Evolutionary conservation across 2,888 invertebrate genomes (phyloP), one percentile per base, ranked within the genome.

Genomic region (Drosophila longiperda): DNA sequence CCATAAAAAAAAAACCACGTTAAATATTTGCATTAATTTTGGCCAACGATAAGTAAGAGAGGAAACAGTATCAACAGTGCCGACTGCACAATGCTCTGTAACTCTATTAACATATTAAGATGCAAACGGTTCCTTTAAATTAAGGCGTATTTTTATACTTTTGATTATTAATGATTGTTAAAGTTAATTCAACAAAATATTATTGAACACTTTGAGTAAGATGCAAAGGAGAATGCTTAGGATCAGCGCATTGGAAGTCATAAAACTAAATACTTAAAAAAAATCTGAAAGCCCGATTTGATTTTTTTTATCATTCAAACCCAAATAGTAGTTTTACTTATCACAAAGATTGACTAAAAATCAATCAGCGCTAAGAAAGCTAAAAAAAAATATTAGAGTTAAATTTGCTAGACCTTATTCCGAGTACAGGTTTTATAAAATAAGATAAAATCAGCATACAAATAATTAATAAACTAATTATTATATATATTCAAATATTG

Each of bases 11-110:
- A 64, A 84, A 72, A 34, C 11, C 61, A 79, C 82, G 77, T 83
- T 83, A 89, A 90, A 90, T 89, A 89, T 88, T 87, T 89, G 88
- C 82, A 82, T 85, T 87, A 80, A 85, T 82, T 83, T 80, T 71
- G 74, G 62, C 65, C 60, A 53, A 54, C 48, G 72, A 72, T 78
- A 67, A 72, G 75, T 75, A 62, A 66, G 52, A 8, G 45, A 49
- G 62, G 42, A 65, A 42, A 42, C 72, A 66, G 70, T 63, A 59
- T 32, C 32, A 17, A 6, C 40, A 29, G 48, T 12, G 42, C 20
- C 36, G 40, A 50, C 15, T 23, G 8, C 2, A 3, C 29, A 15
- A 66, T 67, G 55, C 66, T 23, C 34, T 50, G n/a, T 9, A 20
- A 7, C 5, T 29, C 29, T 29, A 29, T 29, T 29, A 29, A 29